Conservation (phyloP, 2,888 invertebrate species). For the Metopia argyrocephala region DNA sequence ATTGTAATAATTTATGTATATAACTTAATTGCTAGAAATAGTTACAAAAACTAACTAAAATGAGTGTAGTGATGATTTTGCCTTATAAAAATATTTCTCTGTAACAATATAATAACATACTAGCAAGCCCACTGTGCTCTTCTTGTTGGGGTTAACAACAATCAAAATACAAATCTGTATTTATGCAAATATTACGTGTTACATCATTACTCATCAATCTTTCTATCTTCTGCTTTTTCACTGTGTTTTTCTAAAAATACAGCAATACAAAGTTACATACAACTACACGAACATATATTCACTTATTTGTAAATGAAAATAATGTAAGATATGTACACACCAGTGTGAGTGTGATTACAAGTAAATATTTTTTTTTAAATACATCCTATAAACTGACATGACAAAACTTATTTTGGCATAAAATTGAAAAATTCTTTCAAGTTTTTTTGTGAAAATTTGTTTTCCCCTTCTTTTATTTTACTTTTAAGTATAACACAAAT, state of each 20-base stretch:
- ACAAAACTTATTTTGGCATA: conserved; percentile 76
- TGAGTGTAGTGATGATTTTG: no score
- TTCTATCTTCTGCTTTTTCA: no score
- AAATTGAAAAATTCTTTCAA: conserved; percentile 76
- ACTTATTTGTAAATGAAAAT: not conserved
- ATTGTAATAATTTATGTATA: no score
- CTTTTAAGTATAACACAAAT: no score
- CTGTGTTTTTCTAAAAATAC: not conserved
- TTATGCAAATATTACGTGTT: conserved; percentile 63
- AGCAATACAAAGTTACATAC: not conserved
- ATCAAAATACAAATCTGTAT: conserved; percentile 58
- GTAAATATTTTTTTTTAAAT: not conserved
- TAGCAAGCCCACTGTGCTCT: conserved; percentile 12
- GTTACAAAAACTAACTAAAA: no score
- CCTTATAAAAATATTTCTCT: no score
- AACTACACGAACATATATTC: not conserved
- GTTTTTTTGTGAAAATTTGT: conserved; percentile 30
- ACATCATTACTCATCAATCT: conserved; percentile 64
- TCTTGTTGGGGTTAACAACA: conserved; percentile 16
- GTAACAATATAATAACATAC: no score
- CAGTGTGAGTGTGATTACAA: not conserved
- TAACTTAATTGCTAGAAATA: no score
- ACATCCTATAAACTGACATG: conserved; percentile 70
- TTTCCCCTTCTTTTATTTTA: not conserved
- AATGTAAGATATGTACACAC: not conserved